A percentile compares a stretch with the other conserved stretches of the same genome.
Conservation (phyloP, 2,888 invertebrate genomes). For the Synanthedon myopaeformis region DNA sequence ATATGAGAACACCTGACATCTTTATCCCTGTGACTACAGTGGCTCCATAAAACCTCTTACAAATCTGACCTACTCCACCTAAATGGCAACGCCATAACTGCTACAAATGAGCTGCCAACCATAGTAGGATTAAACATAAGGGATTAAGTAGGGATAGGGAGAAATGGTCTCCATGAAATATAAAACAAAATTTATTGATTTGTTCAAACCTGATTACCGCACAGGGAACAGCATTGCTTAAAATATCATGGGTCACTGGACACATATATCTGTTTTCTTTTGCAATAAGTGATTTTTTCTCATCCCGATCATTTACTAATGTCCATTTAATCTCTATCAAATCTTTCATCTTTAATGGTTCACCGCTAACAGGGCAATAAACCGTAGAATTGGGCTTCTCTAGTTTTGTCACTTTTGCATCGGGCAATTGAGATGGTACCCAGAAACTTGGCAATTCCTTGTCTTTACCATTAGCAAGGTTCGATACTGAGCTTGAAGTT, state of each 20-base stretch:
- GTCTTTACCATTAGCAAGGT: slow-evolving; percentile 81
- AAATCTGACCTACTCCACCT: too few species aligned
- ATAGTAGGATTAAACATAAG: too few species aligned
- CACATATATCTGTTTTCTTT: slow-evolving; percentile 97
- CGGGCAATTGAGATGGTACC: slow-evolving; percentile 94
- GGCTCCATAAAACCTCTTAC: too few species aligned
- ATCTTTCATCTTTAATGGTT: slow-evolving; percentile 90
- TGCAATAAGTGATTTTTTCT: slow-evolving; percentile 86
- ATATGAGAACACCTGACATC: too few species aligned
- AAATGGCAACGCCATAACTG: too few species aligned
- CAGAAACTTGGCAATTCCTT: slow-evolving; percentile 94
- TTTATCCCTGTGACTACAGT: too few species aligned
- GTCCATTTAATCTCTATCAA: slow-evolving; percentile 94
- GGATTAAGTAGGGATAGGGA: slow-evolving; percentile 1
- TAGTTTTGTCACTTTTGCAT: slow-evolving; percentile 76
- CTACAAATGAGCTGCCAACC: too few species aligned
- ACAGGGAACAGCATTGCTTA: slow-evolving; percentile 94
- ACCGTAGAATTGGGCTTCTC: slow-evolving; percentile 54
- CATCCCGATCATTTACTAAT: slow-evolving; percentile 86
- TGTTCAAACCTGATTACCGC: slow-evolving; percentile 79
- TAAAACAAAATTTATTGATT: not conserved
- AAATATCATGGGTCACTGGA: slow-evolving; percentile 94
- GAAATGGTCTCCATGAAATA: not conserved
- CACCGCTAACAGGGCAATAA: slow-evolving; percentile 67
- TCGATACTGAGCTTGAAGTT: slow-evolving; percentile 75